Base-by-base conservation (phyloP, 1,140 invertebrate genomes). In the Nephila pilipes region DNA sequence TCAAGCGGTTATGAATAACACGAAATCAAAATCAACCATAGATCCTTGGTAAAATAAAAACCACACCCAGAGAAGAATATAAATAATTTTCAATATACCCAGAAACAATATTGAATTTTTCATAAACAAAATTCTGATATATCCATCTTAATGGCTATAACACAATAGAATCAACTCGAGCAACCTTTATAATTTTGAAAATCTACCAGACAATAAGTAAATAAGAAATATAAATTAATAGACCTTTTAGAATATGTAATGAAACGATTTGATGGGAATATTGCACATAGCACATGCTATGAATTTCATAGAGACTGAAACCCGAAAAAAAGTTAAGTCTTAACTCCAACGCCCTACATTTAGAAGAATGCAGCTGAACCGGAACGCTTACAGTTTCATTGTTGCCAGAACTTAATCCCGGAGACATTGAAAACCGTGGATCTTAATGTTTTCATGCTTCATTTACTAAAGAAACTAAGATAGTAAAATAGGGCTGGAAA, bases 351-450 rank as follows among this genome's bases (percentile, higher is more conserved):
- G 69, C 29, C 69, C 69, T 75, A 75, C 69, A 75, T 81, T 25
- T 55, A 46, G 10, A 81, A 81, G 80, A 81, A 81, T 54, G 80
- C 20, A n/a, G 80, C 8, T 81, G 38, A 81, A 81, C 80, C 80
- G 80, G 80, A 81, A 81, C 80, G 46, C 22, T n/a, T 8, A 8
- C 38, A 80, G 75, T 46, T 46, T 46, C 46, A 46, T 75, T 75
- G 69, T 25, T 54, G 46, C 36, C 14, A 29, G 46, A n/a, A 81
- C 80, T 55, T 81, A 81, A 81, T 81, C 80, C 80, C 25, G 38
- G 80, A 81, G 80, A 81, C 80, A 81, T 81, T 81, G 80, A 81
- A 81, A 81, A 81, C 36, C 25, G 80, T 54, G 80, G 80, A 81
- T 55, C 80, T 46, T 55, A 55, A 55, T 81, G 80, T 81, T 55